Base-by-base conservation (phyloP, 1,140 invertebrate species). In the Dysdera silvatica region DNA sequence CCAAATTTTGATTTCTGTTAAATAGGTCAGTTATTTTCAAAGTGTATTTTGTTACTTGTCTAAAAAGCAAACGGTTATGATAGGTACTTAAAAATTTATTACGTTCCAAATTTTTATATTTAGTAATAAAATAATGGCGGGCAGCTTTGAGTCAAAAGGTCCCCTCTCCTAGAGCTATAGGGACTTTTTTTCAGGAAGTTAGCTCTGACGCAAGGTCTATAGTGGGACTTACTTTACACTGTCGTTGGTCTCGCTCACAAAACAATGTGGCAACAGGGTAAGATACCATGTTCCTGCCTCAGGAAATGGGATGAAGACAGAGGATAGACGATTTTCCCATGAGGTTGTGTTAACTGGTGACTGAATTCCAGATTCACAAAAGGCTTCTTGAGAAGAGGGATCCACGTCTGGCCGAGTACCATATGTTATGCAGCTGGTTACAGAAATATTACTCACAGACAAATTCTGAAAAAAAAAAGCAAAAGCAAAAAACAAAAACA, bases 221-320 rank as follows among this genome's bases (percentile, higher is more conserved):
- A n/a, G n/a, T n/a, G n/a, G n/a, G n/a, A n/a, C n/a, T n/a, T n/a
- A n/a, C n/a, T n/a, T n/a, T n/a, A n/a, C n/a, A n/a, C n/a, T n/a
- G 12, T 65, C 31, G 18, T 56, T 26, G 28, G 23, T 23, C 23
- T 48, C 43, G 16, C 8, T 6, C 23, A 24, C 20, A 51, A 60
- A 66, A 33, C 64, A 66, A n/a, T n/a, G 23, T 24, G 65, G 28
- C 31, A 48, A 43, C 14, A 66, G 16, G 37, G 52, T 52, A 33
- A 61, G 41, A 40, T 61, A 66, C 65, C 65, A 66, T 26, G 45
- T 73, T 0, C 87, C 88, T 16, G 83, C 82, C 70, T 90, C 87
- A 0, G 88, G 88, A 72, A 82, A 90, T 1, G 88, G 88, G 14
- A 89, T 82, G 64, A 86, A 80, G 5, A 86, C 70, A 49, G 64